Conservation (phyloP, 2,113 vertebrate species). For the Prionailurus bengalensis region DNA sequence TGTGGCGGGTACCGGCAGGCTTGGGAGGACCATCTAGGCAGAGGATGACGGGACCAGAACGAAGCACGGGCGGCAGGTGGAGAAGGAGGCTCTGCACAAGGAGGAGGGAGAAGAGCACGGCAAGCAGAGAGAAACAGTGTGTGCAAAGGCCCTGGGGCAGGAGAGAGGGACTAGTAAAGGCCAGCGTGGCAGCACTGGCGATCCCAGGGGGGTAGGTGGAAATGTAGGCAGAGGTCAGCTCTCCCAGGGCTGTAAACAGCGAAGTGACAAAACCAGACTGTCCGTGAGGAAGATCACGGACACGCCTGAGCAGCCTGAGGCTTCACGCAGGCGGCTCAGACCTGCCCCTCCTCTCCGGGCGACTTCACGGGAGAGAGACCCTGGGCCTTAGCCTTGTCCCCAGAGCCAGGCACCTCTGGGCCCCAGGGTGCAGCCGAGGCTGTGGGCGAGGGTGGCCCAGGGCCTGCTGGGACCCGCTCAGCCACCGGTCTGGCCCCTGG, state of each 20-base stretch:
- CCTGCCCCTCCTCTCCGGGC: neutral
- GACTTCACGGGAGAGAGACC: neutral
- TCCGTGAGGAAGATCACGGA: neutral
- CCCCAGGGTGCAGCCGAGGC: neutral
- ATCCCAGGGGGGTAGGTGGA: rapidly evolving
- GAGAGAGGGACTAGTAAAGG: neutral
- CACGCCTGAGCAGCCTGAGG: neutral
- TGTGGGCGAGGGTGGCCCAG: neutral
- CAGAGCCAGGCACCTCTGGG: neutral
- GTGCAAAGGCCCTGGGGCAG: neutral
- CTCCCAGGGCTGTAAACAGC: neutral
- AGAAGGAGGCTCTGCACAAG: neutral
- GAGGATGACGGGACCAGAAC: neutral
- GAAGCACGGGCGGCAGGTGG: neutral
- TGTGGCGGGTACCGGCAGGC: neutral
- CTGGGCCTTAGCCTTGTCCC: neutral
- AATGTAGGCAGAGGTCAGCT: neutral
- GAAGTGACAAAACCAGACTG: neutral
- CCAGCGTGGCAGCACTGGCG: neutral
- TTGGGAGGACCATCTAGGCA: neutral
- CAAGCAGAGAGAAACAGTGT: neutral
- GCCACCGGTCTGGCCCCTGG: conserved; percentile 8
- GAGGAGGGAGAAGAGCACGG: neutral
- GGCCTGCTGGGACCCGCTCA: neutral
- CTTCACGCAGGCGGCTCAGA: neutral